Evolutionary conservation across 1,140 invertebrate species (phyloP).

Genomic region (Magallana ariakensis): DNA sequence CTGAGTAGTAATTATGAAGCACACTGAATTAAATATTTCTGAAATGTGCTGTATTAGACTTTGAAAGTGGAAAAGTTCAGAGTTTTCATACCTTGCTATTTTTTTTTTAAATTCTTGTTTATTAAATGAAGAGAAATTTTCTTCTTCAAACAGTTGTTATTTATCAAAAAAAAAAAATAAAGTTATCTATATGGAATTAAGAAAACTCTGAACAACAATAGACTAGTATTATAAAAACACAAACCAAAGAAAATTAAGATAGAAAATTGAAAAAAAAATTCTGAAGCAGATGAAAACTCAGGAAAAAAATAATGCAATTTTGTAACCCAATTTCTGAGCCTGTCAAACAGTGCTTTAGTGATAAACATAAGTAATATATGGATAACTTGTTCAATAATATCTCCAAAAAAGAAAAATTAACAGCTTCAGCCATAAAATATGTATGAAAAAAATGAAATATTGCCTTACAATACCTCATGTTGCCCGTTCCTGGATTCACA

Average conservation of each 20-base stretch:
- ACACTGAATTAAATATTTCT: background rate
- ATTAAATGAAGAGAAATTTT: too few relatives aligned
- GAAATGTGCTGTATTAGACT: background rate
- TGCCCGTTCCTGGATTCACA: background rate
- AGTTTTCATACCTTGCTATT: background rate
- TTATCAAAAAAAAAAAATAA: too few relatives aligned
- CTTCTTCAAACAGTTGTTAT: too few relatives aligned
- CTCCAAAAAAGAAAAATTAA: conserved; percentile 37
- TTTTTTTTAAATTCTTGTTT: background rate
- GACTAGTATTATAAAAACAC: background rate
- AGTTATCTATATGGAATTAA: background rate
- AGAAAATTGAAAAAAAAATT: background rate
- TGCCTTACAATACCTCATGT: conserved; percentile 49
- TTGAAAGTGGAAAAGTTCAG: background rate
- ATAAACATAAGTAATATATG: background rate
- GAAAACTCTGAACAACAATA: conserved; percentile 7
- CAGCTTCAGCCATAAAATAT: conserved; percentile 44
- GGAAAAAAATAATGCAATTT: conserved; percentile 18
- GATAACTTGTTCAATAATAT: background rate
- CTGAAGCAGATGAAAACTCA: background rate
- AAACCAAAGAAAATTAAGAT: background rate
- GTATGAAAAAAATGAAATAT: conserved; percentile 38
- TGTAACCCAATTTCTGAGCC: background rate
- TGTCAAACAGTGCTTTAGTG: background rate
- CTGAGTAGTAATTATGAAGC: background rate